Evolutionary conservation across 2,888 invertebrate species (phyloP).

Genomic region (Pristionchus entomophagus): DNA sequence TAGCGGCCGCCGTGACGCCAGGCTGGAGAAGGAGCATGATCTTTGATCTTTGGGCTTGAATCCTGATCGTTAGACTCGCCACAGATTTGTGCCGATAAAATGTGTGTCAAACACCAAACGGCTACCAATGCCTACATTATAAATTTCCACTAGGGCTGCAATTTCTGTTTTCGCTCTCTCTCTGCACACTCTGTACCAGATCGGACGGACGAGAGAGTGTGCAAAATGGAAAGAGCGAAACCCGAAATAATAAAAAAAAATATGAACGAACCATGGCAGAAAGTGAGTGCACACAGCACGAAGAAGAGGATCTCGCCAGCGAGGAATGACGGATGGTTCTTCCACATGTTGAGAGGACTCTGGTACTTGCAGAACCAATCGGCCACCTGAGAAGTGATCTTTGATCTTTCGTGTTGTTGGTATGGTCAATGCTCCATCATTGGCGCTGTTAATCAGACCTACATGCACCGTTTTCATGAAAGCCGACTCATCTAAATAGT

Average conservation of each 20-base stretch:
- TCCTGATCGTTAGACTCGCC: background rate
- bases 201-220: too few species aligned
- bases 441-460: too few species aligned
- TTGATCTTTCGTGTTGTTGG: too few species aligned
- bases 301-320: conserved; percentile 82
- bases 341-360: conserved; percentile 66
- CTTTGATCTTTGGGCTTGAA: conserved; percentile 33
- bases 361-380: conserved; percentile 75
- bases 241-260: background rate
- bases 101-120: too few species aligned
- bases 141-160: background rate
- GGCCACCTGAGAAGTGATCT: conserved; percentile 59
- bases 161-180: background rate
- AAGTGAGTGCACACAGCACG: conserved; percentile 82
- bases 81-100: background rate
- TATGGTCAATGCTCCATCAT: too few species aligned
- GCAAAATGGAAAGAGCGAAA: background rate
- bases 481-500: too few species aligned
- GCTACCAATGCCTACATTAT: background rate
- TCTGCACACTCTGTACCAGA: too few species aligned
- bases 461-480: too few species aligned
- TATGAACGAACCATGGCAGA: conserved; percentile 79
- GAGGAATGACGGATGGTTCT: conserved; percentile 82
- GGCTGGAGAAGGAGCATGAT: conserved; percentile 79
- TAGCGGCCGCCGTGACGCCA: conserved; percentile 84